Evolutionary conservation across 2,888 invertebrate genomes (phyloP).

Genomic region (Eurois occulta): DNA sequence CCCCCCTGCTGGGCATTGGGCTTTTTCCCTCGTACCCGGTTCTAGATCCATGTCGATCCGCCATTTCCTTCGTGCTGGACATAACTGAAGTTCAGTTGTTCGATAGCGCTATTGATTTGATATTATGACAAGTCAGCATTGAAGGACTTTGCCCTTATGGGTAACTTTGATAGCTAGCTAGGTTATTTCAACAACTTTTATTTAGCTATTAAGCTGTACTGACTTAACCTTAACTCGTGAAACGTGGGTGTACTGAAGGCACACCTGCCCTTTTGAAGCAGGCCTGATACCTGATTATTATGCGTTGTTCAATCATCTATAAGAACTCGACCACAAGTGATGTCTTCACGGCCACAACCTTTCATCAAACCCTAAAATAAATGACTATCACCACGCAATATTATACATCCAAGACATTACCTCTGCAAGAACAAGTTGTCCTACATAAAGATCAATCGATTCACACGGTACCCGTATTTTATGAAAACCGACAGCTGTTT

Average conservation of each 20-base stretch:
- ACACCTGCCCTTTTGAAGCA: neutral
- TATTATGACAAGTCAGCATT: neutral
- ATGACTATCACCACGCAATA: neutral
- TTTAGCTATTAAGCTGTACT: neutral
- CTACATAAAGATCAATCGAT: constrained; percentile 21
- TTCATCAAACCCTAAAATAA: neutral
- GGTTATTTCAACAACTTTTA: neutral
- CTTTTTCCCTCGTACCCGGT: neutral
- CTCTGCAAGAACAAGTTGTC: neutral
- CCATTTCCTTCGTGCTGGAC: neutral
- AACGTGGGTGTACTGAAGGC: neutral
- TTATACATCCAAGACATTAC: neutral
- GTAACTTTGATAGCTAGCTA: neutral
- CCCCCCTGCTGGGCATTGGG: neutral
- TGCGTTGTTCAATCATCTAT: neutral
- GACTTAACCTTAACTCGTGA: neutral
- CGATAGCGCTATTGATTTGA: neutral
- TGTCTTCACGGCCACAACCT: neutral
- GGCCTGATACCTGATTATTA: neutral
- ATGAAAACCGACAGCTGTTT: constrained; percentile 16
- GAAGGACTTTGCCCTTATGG: neutral
- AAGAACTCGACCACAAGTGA: neutral
- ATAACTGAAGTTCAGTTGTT: neutral
- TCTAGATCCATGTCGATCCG: neutral
- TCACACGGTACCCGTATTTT: neutral